Base-by-base conservation (phyloP, 2,113 vertebrate genomes). In the Sciurus niger region DNA sequence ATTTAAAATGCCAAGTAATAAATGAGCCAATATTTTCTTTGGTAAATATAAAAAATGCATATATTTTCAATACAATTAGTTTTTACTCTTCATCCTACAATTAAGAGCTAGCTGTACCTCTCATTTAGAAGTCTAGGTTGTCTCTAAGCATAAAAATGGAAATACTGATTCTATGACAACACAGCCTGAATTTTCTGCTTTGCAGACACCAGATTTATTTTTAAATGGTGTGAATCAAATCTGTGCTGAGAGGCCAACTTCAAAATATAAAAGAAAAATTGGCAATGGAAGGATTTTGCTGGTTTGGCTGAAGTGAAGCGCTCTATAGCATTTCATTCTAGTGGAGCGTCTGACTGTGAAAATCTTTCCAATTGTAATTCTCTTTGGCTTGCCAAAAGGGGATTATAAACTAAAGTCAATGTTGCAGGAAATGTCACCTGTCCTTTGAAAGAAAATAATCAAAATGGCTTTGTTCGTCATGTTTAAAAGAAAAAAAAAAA, bases 171-270 rank as follows among this genome's bases (percentile, higher is more conserved):
- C 60, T 77, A 90, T 97, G 97, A 98, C 83, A 97, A 95, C 96
- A 98, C 17, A 96, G 80, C 24, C 84, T 74, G 95, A 93, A 80
- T 95, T 97, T 98, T 98, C 58, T 97, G 84, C 74, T 97, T 98
- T 98, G 73, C 83, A 96, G 97, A 97, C n/a, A 86, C 30, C 74
- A 96, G 77, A 77, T 95, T 98, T 97, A 97, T 97, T 98, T 98
- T 98, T 97, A 98, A 98, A 96, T 97, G 28, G 9, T 95, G 88
- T 96, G 93, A 98, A 96, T 97, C 78, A 98, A 98, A 98, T 89
- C 80, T 89, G 67, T 72, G 63, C 48, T 86, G 86, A 97, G 93
- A 98, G 68, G 93, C 43, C 77, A 97, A 92, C 92, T 98, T 97
- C 30, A 83, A 97, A 98, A 98, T 95, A 95, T 58, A 98, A 98